Evolutionary conservation across 2,888 invertebrate genomes (phyloP), one percentile per base, ranked within the genome.

Genomic region (Apocheima hispidaria): DNA sequence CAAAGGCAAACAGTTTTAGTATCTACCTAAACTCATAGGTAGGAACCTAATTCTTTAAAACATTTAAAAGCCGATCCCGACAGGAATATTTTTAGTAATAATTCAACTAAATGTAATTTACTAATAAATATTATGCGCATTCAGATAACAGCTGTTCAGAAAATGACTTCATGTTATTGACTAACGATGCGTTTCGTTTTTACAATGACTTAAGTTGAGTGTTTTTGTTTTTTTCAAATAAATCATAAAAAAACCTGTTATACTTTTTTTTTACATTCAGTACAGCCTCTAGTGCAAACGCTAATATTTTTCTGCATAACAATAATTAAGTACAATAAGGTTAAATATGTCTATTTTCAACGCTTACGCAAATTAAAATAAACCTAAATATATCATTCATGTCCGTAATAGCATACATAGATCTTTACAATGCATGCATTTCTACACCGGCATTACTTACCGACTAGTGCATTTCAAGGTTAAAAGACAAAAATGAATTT

Each of bases 131-230:
- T 30, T 30, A 2, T 9, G 30, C 18, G 28, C 38, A 49, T 41
- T 16, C 1, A 33, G 57, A 62, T 5, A 64, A 68, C 74, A 74
- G 74, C 73, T 74, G 74, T 71, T 72, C 41, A 14, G 21, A 36
- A 48, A 35, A 65, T 70, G 70, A 71, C 70, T 64, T 73, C 71
- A 69, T 62, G 38, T 23, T 66, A 64, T 66, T 69, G 69, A 69
- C 60, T 16, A 60, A 62, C 12, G 38, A 50, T 62, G 55, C 71
- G 68, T 66, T 72, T 69, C 50, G 65, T 69, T 68, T 59, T 40
- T 69, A 67, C 67, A 18, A n/a, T n/a, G n/a, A n/a, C n/a, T n/a
- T n/a, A n/a, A n/a, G n/a, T n/a, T n/a, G n/a, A n/a, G n/a, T n/a
- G n/a, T n/a, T n/a, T n/a, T n/a, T n/a, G n/a, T n/a, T n/a, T n/a